Base-by-base conservation (phyloP, 2,888 invertebrate species). In the Allacma fusca region DNA sequence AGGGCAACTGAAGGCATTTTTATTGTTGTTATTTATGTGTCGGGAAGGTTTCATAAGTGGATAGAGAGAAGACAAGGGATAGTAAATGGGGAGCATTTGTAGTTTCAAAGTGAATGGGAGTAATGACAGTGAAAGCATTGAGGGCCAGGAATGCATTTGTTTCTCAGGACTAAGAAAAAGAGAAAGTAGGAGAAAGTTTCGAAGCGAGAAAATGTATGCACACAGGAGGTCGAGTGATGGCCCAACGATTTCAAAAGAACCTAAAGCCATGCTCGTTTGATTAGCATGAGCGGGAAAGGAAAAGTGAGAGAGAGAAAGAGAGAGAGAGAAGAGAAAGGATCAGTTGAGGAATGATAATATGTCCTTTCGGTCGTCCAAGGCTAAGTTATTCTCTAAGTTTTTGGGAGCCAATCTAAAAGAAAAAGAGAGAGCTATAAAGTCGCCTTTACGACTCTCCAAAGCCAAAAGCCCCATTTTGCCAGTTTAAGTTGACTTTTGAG, bases 401-500 rank as follows among this genome's bases (percentile, higher is more conserved):
- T 34, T 34, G 5, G n/a, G 5, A 34, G 34, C 34, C 34, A 34
- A 34, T 34, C 34, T 34, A 34, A 34, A 34, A 34, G 34, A 34
- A 34, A 34, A 9, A 62, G 62, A 21, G 68, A 40, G 23, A 34
- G 69, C 69, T 44, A 44, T 70, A 70, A 70, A 70, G 69, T 70
- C 43, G 19, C 44, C 34, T 70, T 70, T 70, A 70, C 44, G 69
- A 70, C 44, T 70, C 69, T 70, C 44, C 1, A 70, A 70, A 70
- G 69, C 44, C 43, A 43, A 70, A 70, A 44, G 44, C 44, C 44
- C 69, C 69, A 70, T 70, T 70, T 70, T 24, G 44, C 13, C 23
- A n/a, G 65, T 44, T 70, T 70, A 43, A 70, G 44, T 70, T 70
- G 40, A 34, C 68, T 40, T 68, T 68, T 34, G 44, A 21, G 24